These are phyloP conservation scores for Pituophis catenifer DNA, from an alignment of 2,113 vertebrate genomes.

Conservation along the genomic window DNA sequence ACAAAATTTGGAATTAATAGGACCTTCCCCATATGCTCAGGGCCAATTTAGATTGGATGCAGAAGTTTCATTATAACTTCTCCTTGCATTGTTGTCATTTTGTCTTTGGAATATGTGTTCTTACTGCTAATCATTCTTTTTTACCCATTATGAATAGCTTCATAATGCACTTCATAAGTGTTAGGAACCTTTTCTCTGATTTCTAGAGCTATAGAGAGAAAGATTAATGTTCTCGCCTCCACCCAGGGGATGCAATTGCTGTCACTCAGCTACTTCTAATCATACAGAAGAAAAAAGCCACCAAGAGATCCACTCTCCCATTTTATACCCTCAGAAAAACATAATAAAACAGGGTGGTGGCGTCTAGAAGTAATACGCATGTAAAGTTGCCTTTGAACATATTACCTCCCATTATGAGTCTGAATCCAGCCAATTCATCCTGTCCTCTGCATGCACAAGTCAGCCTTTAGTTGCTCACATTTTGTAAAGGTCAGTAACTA, in stretches of 20 bases:
- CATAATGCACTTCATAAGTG: neutral
- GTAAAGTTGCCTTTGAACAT: neutral
- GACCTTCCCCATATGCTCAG: neutral
- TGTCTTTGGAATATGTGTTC: neutral
- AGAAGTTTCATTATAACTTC: too few species aligned
- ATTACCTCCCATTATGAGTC: neutral
- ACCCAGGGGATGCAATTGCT: neutral
- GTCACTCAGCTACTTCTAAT: neutral
- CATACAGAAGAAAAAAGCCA: neutral
- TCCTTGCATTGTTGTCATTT: neutral
- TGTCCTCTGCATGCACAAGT: neutral
- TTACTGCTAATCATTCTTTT: neutral
- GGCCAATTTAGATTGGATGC: neutral
- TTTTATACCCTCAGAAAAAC: neutral
- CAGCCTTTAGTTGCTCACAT: neutral
- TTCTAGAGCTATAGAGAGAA: neutral
- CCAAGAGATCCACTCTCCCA: neutral
- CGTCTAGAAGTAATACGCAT: neutral
- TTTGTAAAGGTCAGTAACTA: neutral
- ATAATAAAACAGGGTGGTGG: neutral
- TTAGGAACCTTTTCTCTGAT: neutral
- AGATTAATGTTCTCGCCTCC: neutral
- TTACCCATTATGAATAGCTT: neutral
- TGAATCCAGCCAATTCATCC: neutral
- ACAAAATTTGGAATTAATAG: neutral